phyloP scores from a whole-genome alignment of 1,140 invertebrate genomes.

The Pygmarrhopalites habei region DNA sequence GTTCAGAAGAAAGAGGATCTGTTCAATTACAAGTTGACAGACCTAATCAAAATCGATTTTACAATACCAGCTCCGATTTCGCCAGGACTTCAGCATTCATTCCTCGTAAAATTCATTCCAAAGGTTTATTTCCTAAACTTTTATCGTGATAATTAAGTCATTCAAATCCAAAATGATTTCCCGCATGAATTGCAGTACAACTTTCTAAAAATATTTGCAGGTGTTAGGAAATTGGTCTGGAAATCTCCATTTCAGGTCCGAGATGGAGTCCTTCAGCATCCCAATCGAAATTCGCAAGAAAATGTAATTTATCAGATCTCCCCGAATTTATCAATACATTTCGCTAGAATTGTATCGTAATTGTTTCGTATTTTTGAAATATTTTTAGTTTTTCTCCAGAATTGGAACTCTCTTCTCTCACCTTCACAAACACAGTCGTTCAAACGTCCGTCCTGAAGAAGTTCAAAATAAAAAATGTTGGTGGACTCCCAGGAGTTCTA shows the following conservation, averaged over 20 bases:
- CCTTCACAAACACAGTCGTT: slow-evolving; percentile 6
- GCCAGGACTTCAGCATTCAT: slow-evolving; percentile 16
- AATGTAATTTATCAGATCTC: too few species aligned
- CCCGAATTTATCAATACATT: slow-evolving; percentile 1
- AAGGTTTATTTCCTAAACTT: too few species aligned
- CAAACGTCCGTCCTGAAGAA: not conserved
- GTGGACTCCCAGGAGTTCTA: not conserved
- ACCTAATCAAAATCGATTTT: slow-evolving; percentile 10
- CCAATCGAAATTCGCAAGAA: slow-evolving; percentile 11
- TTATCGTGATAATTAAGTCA: not conserved
- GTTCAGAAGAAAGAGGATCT: not conserved
- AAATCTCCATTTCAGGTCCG: slow-evolving; percentile 9
- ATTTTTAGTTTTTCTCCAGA: slow-evolving; percentile 10
- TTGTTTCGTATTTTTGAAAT: too few species aligned
- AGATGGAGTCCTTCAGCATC: not conserved
- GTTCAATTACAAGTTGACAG: not conserved
- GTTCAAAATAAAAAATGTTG: slow-evolving; percentile 6
- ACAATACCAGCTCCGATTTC: slow-evolving; percentile 3
- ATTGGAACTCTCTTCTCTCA: not conserved
- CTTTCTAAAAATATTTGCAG: not conserved
- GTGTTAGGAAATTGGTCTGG: slow-evolving; percentile 5
- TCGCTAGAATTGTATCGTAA: too few species aligned
- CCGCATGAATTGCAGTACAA: too few species aligned
- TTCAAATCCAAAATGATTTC: too few species aligned
- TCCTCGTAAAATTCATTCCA: slow-evolving; percentile 14